A percentile compares a stretch with the other conserved stretches of the same genome.
Conservation (phyloP, 2,888 invertebrate species). For the Alviniconcha strummeri region DNA sequence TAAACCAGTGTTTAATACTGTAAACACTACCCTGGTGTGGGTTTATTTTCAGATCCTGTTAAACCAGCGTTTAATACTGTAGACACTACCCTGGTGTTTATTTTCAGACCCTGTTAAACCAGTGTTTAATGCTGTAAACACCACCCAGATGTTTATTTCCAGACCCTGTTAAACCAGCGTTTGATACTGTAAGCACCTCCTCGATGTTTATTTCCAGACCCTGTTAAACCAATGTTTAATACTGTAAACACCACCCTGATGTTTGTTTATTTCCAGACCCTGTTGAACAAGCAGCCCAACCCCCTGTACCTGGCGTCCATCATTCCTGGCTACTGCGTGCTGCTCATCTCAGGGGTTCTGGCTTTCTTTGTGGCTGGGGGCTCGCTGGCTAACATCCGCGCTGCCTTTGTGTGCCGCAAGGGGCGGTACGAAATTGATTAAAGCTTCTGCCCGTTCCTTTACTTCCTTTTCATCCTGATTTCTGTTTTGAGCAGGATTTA, state of each 20-base stretch:
- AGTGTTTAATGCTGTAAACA: no score
- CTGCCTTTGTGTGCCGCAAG: slow-evolving; percentile 45
- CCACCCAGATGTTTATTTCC: no score
- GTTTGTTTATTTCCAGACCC: slow-evolving; percentile 55
- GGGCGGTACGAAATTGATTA: slow-evolving; percentile 54
- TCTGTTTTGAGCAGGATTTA: neutral
- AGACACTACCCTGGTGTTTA: no score
- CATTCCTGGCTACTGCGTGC: slow-evolving; percentile 62
- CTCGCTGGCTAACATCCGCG: slow-evolving; percentile 55
- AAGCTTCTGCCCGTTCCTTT: neutral
- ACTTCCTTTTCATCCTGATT: no score
- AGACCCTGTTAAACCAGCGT: no score
- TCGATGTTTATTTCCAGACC: slow-evolving; percentile 49
- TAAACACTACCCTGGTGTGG: no score
- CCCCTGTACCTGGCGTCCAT: slow-evolving; percentile 63
- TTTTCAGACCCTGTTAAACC: no score
- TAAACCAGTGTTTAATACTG: no score
- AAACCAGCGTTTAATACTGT: no score
- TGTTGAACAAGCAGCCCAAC: slow-evolving; percentile 63
- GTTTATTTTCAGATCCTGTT: no score
- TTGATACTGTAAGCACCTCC: no score
- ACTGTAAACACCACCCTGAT: no score
- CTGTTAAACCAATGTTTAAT: slow-evolving; percentile 58
- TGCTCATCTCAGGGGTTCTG: slow-evolving; percentile 57
- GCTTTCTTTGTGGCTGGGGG: slow-evolving; percentile 68